Evolutionary conservation across 2,888 invertebrate species (phyloP).

Genomic region (Epistrophe eligans): DNA sequence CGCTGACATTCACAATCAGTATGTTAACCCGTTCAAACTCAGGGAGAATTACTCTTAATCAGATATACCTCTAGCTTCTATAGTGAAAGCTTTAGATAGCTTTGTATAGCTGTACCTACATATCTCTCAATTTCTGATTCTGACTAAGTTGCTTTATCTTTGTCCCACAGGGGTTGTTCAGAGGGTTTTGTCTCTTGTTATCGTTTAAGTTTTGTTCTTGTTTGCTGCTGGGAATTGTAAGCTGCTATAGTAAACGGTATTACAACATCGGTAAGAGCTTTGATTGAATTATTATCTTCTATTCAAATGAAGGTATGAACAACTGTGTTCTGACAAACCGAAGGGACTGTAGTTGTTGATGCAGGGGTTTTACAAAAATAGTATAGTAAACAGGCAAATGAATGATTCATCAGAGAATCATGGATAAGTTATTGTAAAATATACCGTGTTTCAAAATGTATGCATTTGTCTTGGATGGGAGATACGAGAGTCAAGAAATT

Average conservation of each 20-base stretch:
- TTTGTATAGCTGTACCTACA: slow-evolving; percentile 14
- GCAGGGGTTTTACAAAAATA: slow-evolving; percentile 20
- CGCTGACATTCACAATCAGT: slow-evolving; percentile 10
- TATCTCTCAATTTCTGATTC: background rate
- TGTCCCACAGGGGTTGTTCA: slow-evolving; percentile 8
- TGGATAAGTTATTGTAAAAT: slow-evolving; percentile 68
- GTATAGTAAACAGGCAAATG: slow-evolving; percentile 36
- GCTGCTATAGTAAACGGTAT: slow-evolving; percentile 38
- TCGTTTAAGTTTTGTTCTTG: slow-evolving; percentile 10
- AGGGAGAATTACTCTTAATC: slow-evolving; percentile 24
- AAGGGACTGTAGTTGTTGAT: slow-evolving; percentile 29
- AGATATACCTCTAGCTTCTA: slow-evolving; percentile 13
- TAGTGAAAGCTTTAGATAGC: slow-evolving; percentile 58
- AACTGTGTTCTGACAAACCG: slow-evolving; percentile 13
- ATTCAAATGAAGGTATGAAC: slow-evolving; percentile 21
- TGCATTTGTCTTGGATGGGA: slow-evolving; percentile 39
- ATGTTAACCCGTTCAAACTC: slow-evolving; percentile 12
- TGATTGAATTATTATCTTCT: slow-evolving; percentile 45
- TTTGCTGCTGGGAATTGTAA: background rate
- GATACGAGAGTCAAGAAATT: slow-evolving; percentile 4
- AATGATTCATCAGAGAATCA: slow-evolving; percentile 60
- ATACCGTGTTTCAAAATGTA: slow-evolving; percentile 65
- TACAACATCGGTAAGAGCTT: slow-evolving; percentile 72
- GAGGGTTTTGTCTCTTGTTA: slow-evolving; percentile 26
- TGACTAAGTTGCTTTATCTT: background rate